Base-by-base conservation (phyloP, 1,140 invertebrate genomes). In the Sycobia sp. region DNA sequence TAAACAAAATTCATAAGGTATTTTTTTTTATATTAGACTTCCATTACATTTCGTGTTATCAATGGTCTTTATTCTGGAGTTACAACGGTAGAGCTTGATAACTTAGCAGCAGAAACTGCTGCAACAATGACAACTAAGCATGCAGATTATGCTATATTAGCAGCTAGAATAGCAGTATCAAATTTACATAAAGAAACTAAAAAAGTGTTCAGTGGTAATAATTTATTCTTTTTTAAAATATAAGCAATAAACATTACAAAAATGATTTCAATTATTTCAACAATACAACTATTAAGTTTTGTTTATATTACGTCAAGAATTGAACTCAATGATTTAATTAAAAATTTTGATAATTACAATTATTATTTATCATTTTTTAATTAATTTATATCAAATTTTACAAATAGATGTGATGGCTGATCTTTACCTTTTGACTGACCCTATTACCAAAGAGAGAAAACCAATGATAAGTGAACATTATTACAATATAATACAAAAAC, bases 141-240 rank as follows among this genome's bases (percentile, higher is more conserved):
- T 84, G 93, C 96, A 0, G 97, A 99, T 83, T 99, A 98, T 87
- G 96, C 96, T 8, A 86, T 94, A 62, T 84, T 99, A 43, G 97
- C 97, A 61, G 97, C 95, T 20, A 86, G 97, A 68, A 94, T 99
- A 76, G 96, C 94, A 46, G 88, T 99, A 4, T 97, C 96, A 7
- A 99, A 99, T 84, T 84, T 99, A 41, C 97, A 99, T 73, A 99
- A 99, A 76, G 95, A 99, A 84, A 96, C 93, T 0, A 94, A 91
- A 71, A 94, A 95, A 80, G 86, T 86, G 38, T 97, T 96, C 71
- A 93, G 90, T 68, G 92, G 93, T 94, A 86, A 18, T 54, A 50
- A 58, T 44, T 25, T 13, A 36, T 36, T 14, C 32, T 32, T 20
- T 5, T 16, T 49, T 29, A 29, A 14, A 27, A 14, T 61, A 43